phyloP scores from a whole-genome alignment of 2,888 invertebrate genomes.

The Hydroisotoma schaefferi region DNA sequence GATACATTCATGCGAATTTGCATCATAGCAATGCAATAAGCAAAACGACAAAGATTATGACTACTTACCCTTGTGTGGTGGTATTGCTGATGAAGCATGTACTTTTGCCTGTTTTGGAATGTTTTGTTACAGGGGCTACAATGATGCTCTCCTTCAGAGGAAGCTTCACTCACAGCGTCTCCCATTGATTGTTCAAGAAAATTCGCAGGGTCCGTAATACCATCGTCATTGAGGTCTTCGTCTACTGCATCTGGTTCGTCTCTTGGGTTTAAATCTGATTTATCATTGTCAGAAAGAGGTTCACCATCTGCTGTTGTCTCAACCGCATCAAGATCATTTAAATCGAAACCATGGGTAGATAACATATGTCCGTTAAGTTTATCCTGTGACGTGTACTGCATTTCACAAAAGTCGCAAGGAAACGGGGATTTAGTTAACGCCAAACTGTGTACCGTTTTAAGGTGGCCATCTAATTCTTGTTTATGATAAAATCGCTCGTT shows the following conservation, averaged over 20 bases:
- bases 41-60: neutral
- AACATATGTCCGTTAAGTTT: neutral
- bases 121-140: conserved; percentile 21
- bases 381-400: neutral
- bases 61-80: conserved; percentile 20
- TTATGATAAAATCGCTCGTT: conserved; percentile 16
- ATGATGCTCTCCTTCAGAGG: conserved; percentile 2
- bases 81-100: conserved; percentile 28
- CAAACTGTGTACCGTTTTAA: neutral
- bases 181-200: conserved; percentile 16
- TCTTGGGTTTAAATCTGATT: too few relatives aligned
- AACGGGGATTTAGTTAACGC: neutral
- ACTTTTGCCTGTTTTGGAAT: conserved; percentile 22
- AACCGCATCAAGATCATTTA: neutral
- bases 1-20: neutral
- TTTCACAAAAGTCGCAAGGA: conserved; percentile 13
- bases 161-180: conserved; percentile 8
- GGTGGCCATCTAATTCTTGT: neutral
- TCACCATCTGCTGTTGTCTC: neutral
- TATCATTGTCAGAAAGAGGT: neutral
- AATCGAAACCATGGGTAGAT: neutral
- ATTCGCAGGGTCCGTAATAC: conserved; percentile 1
- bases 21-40: neutral
- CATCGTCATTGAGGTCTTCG: neutral
- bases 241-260: neutral